Conservation (phyloP, 2,113 vertebrate genomes). For the Zapus hudsonius region DNA sequence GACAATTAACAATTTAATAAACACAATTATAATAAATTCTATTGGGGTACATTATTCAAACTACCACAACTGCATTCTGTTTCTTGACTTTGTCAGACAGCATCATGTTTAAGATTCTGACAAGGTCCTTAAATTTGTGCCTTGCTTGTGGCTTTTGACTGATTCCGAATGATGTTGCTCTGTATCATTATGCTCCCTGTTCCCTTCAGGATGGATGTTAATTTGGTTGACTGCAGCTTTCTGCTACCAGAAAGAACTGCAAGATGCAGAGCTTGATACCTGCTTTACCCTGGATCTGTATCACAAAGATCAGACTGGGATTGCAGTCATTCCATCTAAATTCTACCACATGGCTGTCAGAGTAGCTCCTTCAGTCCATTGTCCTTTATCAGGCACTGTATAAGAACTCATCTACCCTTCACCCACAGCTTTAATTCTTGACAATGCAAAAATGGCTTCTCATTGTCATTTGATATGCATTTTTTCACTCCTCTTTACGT, state of each 20-base stretch:
- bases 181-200: too few relatives aligned
- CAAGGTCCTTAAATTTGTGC: too few relatives aligned
- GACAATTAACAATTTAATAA: too few relatives aligned
- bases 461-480: not conserved
- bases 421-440: not conserved
- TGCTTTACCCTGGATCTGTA: not conserved
- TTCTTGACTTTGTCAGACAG: not conserved
- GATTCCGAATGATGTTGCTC: too few relatives aligned
- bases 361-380: not conserved
- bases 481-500: not conserved
- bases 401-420: not conserved
- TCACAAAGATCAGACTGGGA: not conserved
- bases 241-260: not conserved
- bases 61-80: not conserved
- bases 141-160: too few relatives aligned
- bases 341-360: not conserved
- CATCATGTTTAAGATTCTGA: not conserved
- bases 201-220: not conserved
- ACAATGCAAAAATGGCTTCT: not conserved
- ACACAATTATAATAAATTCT: too few relatives aligned
- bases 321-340: not conserved
- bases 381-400: not conserved
- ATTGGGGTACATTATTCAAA: too few relatives aligned
- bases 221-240: not conserved
- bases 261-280: not conserved